Conservation (phyloP, 2,888 invertebrate genomes). For the Anaspis maculata region DNA sequence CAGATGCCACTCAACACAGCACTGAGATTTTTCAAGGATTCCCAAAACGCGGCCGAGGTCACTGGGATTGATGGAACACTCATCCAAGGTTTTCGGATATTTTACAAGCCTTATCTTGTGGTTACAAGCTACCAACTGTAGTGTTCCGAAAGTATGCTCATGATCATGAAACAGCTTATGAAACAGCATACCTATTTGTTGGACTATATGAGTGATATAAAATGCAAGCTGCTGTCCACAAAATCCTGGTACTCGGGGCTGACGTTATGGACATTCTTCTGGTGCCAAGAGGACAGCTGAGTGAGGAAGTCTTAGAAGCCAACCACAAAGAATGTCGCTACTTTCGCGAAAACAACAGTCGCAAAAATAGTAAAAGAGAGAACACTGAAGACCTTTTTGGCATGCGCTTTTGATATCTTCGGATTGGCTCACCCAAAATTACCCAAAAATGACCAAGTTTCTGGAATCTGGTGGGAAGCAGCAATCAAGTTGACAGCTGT, state of each 20-base stretch:
- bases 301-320: constrained; percentile 21
- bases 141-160: constrained; percentile 14
- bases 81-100: constrained; percentile 11
- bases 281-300: constrained; percentile 20
- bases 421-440: too few species aligned
- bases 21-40: constrained; percentile 21
- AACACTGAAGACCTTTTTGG: neutral
- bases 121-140: constrained; percentile 10
- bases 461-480: too few species aligned
- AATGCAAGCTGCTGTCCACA: constrained; percentile 31
- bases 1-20: too few species aligned
- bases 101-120: constrained; percentile 16
- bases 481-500: too few species aligned
- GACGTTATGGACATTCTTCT: constrained; percentile 21
- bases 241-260: constrained; percentile 26
- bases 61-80: constrained; percentile 14
- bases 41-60: constrained; percentile 14
- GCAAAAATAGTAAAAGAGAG: neutral
- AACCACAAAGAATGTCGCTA: constrained; percentile 22
- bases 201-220: constrained; percentile 19
- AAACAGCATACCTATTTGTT: constrained; percentile 17
- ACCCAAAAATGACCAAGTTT: too few species aligned
- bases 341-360: neutral
- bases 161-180: too few species aligned
- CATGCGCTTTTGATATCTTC: neutral